Conservation (phyloP, 1,140 invertebrate species). For the Drosophila novamexicana region DNA sequence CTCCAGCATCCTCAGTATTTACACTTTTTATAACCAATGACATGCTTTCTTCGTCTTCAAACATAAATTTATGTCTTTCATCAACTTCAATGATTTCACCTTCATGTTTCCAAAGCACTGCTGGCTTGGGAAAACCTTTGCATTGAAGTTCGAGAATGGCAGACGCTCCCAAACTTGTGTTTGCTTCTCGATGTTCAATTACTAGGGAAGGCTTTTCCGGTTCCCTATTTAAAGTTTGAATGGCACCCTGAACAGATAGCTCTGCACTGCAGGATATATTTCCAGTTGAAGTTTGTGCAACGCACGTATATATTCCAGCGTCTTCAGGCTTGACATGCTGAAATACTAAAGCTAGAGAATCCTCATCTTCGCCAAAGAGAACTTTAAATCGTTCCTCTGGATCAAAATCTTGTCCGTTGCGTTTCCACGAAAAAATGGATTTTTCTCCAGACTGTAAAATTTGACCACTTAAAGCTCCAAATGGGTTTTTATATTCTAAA, state of each 20-base stretch:
- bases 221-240: conserved; percentile 92
- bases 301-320: conserved; percentile 97
- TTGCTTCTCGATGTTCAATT: conserved; percentile 90
- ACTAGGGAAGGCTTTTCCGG: conserved; percentile 92
- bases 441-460: conserved; percentile 91
- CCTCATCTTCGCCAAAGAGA: conserved; percentile 95
- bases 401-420: conserved; percentile 95
- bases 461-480: conserved; percentile 89
- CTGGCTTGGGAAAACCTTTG: conserved; percentile 97
- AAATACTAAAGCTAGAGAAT: conserved; percentile 95
- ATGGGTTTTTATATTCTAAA: conserved; percentile 92
- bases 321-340: conserved; percentile 97
- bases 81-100: conserved; percentile 92
- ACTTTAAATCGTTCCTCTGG: conserved; percentile 97
- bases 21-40: conserved; percentile 96
- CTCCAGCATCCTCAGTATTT: conserved; percentile 91
- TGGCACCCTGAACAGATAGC: conserved; percentile 94
- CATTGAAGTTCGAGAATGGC: conserved; percentile 98
- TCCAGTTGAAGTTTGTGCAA: conserved; percentile 95
- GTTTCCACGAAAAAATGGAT: conserved; percentile 94
- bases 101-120: conserved; percentile 94
- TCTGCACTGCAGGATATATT: conserved; percentile 97
- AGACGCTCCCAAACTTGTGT: conserved; percentile 92
- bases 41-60: conserved; percentile 96
- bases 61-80: conserved; percentile 92